Conservation (phyloP, 2,113 vertebrate species). For the Hippocampus guttulatus region DNA sequence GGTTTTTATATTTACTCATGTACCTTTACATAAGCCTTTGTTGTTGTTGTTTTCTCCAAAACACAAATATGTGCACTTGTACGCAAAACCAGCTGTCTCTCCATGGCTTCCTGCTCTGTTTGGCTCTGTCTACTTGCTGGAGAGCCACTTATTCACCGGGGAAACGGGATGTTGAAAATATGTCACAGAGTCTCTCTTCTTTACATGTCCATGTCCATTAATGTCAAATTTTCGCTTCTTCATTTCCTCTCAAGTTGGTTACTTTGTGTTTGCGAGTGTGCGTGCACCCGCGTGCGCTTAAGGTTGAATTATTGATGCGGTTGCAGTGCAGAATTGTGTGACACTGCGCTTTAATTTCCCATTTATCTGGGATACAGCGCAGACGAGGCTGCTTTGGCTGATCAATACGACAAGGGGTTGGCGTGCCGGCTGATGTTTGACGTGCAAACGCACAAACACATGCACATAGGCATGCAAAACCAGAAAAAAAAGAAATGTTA, state of each 20-base stretch:
- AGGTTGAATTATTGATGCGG: constrained; percentile 2
- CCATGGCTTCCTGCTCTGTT: background rate
- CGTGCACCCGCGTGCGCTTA: background rate
- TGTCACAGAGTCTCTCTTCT: background rate
- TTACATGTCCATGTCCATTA: background rate
- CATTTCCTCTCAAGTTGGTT: background rate
- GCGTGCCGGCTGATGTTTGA: background rate
- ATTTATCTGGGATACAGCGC: background rate
- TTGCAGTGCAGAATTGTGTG: constrained; percentile 10
- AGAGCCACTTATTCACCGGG: background rate
- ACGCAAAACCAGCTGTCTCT: background rate
- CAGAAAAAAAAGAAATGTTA: too few relatives aligned
- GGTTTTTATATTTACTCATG: too few relatives aligned
- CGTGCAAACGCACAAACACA: background rate
- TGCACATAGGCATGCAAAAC: too few relatives aligned
- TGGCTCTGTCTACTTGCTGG: background rate
- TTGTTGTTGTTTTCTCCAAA: too few relatives aligned
- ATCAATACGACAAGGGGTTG: constrained; percentile 5
- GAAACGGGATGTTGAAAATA: constrained; percentile 5
- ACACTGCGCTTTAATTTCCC: constrained; percentile 13
- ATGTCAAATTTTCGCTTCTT: constrained; percentile 7
- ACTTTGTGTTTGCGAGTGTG: background rate
- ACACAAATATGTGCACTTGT: too few relatives aligned
- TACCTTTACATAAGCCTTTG: too few relatives aligned
- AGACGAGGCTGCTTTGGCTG: background rate